A percentile compares a stretch with the other conserved stretches of the same genome.
These are phyloP conservation scores for Xiphydria camelus DNA, from an alignment of 2,888 invertebrate species.

Conservation along the genomic window DNA sequence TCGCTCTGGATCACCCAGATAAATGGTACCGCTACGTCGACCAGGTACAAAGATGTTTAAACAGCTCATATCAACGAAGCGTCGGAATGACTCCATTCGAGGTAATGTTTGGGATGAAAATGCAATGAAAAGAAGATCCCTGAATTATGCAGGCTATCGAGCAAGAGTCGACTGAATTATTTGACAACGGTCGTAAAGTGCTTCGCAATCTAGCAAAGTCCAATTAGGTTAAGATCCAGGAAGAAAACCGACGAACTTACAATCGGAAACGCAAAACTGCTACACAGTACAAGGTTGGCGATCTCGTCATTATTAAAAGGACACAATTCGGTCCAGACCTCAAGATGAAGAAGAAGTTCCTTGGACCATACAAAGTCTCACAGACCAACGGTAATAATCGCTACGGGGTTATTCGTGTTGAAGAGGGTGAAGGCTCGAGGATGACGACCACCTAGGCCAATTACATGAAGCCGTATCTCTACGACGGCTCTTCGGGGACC, in stretches of 20 bases:
- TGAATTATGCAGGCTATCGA: constrained; percentile 16
- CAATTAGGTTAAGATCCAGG: constrained; percentile 24
- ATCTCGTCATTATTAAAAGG: too few species aligned
- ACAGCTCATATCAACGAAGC: constrained; percentile 22
- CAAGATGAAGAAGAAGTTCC: constrained; percentile 24
- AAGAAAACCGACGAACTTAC: constrained; percentile 31
- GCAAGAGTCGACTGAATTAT: constrained; percentile 20
- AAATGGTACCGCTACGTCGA: too few species aligned
- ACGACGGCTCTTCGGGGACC: too few species aligned
- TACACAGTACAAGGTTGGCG: too few species aligned
- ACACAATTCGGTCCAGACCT: constrained; percentile 27
- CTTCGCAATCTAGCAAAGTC: constrained; percentile 18
- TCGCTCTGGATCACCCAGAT: constrained; percentile 18
- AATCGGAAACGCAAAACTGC: constrained; percentile 25
- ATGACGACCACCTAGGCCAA: too few species aligned
- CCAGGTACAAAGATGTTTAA: too few species aligned
- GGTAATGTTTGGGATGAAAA: constrained; percentile 20
- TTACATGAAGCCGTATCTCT: too few species aligned
- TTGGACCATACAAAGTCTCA: constrained; percentile 26
- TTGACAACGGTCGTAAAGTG: constrained; percentile 17
- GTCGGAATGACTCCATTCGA: constrained; percentile 26
- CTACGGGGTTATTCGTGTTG: constrained; percentile 18
- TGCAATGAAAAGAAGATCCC: constrained; percentile 17
- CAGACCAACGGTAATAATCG: constrained; percentile 22
- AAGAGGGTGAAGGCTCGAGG: constrained; percentile 23